Conservation (phyloP, 2,888 invertebrate species). For the Ypsolopha sequella region DNA sequence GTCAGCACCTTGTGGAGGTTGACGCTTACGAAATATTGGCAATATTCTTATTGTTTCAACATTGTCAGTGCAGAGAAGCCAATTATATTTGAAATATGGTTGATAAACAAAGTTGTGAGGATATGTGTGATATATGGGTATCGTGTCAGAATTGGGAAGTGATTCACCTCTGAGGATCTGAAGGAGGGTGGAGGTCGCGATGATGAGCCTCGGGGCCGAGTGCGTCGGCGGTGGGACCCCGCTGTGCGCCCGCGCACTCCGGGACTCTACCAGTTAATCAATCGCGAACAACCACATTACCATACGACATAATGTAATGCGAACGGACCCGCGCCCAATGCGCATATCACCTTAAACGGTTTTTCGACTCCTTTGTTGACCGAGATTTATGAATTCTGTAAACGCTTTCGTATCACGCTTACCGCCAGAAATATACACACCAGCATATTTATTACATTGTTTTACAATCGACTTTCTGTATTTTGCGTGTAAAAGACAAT, state of each 20-base stretch:
- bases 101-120: not conserved
- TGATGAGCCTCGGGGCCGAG: conserved; percentile 19
- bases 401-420: conserved; percentile 48
- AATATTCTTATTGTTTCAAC: conserved; percentile 12
- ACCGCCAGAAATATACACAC: conserved; percentile 30
- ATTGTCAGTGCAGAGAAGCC: not conserved
- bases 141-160: conserved; percentile 30
- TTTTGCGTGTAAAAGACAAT: conserved; percentile 26
- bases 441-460: conserved; percentile 46
- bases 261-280: conserved; percentile 52
- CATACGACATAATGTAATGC: conserved; percentile 65
- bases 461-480: conserved; percentile 40
- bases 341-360: conserved; percentile 49
- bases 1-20: conserved; percentile 33
- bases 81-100: no score
- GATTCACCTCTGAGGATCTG: conserved; percentile 34
- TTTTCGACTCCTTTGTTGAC: conserved; percentile 61
- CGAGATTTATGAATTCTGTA: conserved; percentile 60
- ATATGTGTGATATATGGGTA: no score
- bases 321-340: conserved; percentile 47
- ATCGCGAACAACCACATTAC: conserved; percentile 67
- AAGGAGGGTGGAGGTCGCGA: conserved; percentile 16
- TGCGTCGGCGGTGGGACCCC: conserved; percentile 44
- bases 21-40: conserved; percentile 38
- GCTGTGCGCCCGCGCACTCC: conserved; percentile 43